Conservation (phyloP, 2,797 vertebrate genomes). For the Characodon lateralis region DNA sequence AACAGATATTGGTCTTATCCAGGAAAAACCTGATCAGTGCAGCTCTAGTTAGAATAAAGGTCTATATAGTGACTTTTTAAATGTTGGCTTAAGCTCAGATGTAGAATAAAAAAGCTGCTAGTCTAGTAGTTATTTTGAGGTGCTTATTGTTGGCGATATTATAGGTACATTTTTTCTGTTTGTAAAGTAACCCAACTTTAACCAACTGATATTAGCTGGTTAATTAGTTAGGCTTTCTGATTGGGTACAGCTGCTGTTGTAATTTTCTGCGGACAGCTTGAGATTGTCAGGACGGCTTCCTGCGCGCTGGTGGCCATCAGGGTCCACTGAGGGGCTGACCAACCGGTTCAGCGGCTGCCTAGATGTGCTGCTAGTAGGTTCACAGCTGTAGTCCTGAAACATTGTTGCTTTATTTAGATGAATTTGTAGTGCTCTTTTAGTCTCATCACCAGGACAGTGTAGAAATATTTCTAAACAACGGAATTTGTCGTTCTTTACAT, state of each 20-base stretch:
- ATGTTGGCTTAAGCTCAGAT: no score
- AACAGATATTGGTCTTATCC: not conserved
- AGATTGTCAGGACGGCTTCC: conserved; percentile 77
- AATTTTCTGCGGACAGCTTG: conserved; percentile 67
- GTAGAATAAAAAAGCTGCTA: no score
- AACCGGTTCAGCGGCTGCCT: conserved; percentile 87
- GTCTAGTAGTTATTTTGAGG: not conserved
- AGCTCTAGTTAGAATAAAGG: not conserved
- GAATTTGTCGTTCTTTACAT: not conserved
- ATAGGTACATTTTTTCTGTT: not conserved
- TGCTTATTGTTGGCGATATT: not conserved
- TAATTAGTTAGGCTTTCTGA: not conserved
- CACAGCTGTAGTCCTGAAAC: not conserved
- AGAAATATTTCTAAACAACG: not conserved
- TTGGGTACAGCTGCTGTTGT: conserved; percentile 59
- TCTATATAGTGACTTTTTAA: no score
- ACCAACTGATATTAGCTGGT: not conserved
- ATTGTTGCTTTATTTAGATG: not conserved
- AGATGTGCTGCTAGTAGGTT: conserved; percentile 33
- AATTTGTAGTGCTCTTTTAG: not conserved
- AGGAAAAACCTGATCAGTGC: not conserved
- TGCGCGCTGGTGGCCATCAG: conserved; percentile 59
- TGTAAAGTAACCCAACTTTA: not conserved
- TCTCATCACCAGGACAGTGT: not conserved
- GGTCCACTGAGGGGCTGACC: conserved; percentile 79